phyloP scores from a whole-genome alignment of 1,140 invertebrate genomes.

The Heliconius melpomene region DNA sequence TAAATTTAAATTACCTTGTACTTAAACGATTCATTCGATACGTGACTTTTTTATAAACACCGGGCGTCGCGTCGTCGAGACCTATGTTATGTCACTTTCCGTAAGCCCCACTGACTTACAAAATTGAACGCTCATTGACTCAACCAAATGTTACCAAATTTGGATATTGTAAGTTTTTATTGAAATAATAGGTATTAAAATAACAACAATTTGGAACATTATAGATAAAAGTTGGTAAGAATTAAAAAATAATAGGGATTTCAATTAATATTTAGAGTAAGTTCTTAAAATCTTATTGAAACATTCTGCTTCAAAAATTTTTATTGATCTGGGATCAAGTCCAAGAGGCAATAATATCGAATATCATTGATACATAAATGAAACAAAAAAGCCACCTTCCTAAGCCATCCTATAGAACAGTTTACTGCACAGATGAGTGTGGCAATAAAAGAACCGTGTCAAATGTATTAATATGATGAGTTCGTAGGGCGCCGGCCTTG shows the following conservation, averaged over 20 bases:
- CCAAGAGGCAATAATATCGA: too few species aligned
- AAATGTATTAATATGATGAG: constrained; percentile 30
- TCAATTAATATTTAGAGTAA: too few species aligned
- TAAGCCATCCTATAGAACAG: background rate
- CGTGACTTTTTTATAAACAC: constrained; percentile 27
- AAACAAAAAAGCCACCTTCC: background rate
- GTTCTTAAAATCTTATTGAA: too few species aligned
- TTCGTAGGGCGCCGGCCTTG: constrained; percentile 17
- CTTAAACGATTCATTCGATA: background rate
- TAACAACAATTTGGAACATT: too few species aligned
- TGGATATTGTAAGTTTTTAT: background rate
- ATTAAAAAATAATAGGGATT: too few species aligned
- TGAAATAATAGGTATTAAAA: background rate
- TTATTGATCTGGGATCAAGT: too few species aligned
- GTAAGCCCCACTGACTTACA: constrained; percentile 31
- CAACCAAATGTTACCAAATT: background rate
- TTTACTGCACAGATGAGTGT: background rate
- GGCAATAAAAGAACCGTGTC: constrained; percentile 8
- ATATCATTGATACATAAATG: too few species aligned
- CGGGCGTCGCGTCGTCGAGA: constrained; percentile 20
- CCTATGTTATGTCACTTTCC: constrained; percentile 26
- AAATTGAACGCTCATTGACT: constrained; percentile 20
- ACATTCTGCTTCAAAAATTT: too few species aligned
- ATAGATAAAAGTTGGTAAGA: too few species aligned
- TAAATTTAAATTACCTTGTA: background rate